These are phyloP conservation scores for Neuroterus valhalla DNA, from an alignment of 1,140 invertebrate species.

Conservation along the genomic window DNA sequence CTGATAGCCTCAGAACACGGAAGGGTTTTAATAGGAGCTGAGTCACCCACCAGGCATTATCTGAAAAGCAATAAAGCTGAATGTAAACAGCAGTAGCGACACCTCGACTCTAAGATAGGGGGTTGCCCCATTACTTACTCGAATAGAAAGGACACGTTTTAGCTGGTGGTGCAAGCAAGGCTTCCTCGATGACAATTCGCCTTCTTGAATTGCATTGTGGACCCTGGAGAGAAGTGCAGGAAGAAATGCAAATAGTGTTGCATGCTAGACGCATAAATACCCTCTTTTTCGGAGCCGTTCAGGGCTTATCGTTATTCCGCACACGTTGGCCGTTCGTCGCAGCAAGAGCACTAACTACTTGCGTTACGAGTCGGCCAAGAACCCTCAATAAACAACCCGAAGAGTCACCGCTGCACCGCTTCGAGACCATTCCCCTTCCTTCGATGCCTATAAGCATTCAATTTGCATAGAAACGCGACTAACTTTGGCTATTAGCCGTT, in stretches of 20 bases:
- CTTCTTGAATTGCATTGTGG: slow-evolving; percentile 46
- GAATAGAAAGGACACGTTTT: slow-evolving; percentile 33
- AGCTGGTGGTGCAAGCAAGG: slow-evolving; percentile 8
- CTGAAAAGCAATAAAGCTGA: slow-evolving; percentile 66
- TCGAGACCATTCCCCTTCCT: slow-evolving; percentile 44
- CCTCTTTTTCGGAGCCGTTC: slow-evolving; percentile 59
- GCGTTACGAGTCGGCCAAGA: slow-evolving; percentile 64
- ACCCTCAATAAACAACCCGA: slow-evolving; percentile 44
- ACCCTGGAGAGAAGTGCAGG: slow-evolving; percentile 52
- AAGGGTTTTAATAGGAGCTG: slow-evolving; percentile 61
- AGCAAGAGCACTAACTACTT: slow-evolving; percentile 64
- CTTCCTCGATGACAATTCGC: slow-evolving; percentile 37
- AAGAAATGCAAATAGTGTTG: slow-evolving; percentile 34
- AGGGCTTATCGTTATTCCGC: slow-evolving; percentile 68
- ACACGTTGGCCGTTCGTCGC: slow-evolving; percentile 68
- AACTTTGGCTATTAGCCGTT: slow-evolving; percentile 68
- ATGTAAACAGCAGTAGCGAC: slow-evolving; percentile 61
- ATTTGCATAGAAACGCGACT: slow-evolving; percentile 69
- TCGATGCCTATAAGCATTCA: slow-evolving; percentile 64
- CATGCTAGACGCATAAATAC: slow-evolving; percentile 63
- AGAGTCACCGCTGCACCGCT: slow-evolving; percentile 43
- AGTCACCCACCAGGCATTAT: slow-evolving; percentile 60
- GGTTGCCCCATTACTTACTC: slow-evolving; percentile 48
- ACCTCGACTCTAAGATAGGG: slow-evolving; percentile 48
- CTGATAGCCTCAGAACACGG: slow-evolving; percentile 65